phyloP scores from a whole-genome alignment of 2,113 vertebrate species.

The Callipepla squamata region DNA sequence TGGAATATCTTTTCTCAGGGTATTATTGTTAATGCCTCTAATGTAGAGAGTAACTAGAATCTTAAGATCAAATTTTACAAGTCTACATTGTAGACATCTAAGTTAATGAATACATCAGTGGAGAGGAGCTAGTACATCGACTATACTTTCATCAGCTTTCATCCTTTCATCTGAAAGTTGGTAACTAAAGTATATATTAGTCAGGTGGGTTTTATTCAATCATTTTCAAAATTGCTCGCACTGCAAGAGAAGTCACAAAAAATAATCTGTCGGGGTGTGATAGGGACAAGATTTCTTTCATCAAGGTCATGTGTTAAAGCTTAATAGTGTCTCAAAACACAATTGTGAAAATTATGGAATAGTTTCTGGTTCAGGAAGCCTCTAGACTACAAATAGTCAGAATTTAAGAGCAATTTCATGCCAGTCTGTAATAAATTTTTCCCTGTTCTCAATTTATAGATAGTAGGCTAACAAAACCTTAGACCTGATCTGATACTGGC shows the following conservation, averaged over 20 bases:
- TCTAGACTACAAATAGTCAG: neutral
- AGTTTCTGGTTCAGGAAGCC: neutral
- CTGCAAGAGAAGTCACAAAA: neutral
- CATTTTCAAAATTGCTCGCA: too few species aligned
- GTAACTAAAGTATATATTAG: too few species aligned
- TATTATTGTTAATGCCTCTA: neutral
- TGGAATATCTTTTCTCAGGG: neutral
- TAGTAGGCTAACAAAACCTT: neutral
- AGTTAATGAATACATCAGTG: neutral
- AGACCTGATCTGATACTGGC: neutral
- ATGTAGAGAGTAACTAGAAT: neutral
- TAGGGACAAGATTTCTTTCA: neutral
- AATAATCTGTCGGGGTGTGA: neutral
- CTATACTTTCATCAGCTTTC: too few species aligned
- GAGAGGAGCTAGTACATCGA: too few species aligned
- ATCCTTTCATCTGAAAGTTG: too few species aligned
- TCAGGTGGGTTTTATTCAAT: too few species aligned
- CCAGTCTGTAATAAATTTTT: neutral
- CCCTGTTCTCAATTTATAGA: neutral
- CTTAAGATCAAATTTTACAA: neutral
- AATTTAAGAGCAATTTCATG: neutral
- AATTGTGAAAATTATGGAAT: neutral
- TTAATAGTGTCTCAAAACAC: neutral
- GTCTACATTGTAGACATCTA: neutral
- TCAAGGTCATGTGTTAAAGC: neutral